A percentile compares a stretch with the other conserved stretches of the same genome.
These are phyloP conservation scores for Eupithecia subfuscata DNA, from an alignment of 2,888 invertebrate species.

Conservation along the genomic window DNA sequence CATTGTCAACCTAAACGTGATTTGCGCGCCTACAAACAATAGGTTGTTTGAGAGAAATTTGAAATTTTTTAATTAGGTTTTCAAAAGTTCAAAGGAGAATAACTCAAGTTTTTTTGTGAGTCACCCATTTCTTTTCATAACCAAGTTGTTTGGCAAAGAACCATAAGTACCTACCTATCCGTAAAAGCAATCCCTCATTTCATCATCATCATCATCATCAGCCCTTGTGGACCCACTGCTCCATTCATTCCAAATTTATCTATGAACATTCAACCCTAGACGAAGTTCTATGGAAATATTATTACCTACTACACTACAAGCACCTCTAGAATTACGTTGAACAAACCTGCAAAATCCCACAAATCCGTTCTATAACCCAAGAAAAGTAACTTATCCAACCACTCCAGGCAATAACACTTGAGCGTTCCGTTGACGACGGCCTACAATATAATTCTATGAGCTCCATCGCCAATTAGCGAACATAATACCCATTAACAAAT, in stretches of 20 bases:
- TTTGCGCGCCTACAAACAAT: neutral
- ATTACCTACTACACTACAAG: neutral
- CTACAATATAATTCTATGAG: conserved; percentile 15
- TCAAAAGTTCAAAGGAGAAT: neutral
- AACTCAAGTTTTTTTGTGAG: neutral
- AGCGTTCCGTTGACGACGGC: conserved; percentile 2
- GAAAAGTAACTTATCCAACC: conserved; percentile 1
- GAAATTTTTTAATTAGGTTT: neutral
- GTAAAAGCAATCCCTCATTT: neutral
- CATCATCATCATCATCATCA: too few relatives aligned
- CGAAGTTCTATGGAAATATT: neutral
- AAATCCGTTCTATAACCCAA: neutral
- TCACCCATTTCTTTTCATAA: neutral
- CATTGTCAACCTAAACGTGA: neutral
- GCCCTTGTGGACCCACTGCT: too few relatives aligned
- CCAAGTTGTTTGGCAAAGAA: neutral
- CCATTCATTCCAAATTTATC: neutral
- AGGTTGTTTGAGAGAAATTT: neutral
- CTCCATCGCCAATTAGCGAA: conserved; percentile 21
- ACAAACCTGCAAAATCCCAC: neutral
- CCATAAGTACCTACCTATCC: neutral
- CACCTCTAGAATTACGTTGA: neutral
- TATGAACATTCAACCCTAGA: neutral
- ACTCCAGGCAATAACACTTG: neutral
- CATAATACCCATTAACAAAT: conserved; percentile 26